A percentile compares a stretch with the other conserved stretches of the same genome.
phyloP scores from a whole-genome alignment of 2,888 invertebrate genomes.

The Emmelina monodactyla region DNA sequence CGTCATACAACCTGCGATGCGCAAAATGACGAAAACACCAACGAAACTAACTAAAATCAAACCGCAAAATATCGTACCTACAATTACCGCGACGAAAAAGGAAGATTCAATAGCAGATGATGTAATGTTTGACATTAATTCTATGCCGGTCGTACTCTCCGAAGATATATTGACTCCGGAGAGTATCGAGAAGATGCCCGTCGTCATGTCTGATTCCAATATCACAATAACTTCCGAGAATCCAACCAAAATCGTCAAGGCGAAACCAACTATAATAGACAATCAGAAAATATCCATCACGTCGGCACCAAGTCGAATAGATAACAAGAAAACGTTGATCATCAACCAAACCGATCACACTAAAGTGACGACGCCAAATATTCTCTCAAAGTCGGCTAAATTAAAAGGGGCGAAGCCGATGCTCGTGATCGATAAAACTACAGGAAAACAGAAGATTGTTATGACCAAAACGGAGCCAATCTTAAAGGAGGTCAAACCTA shows the following conservation, averaged over 20 bases:
- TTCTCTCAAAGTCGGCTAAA: constrained; percentile 56
- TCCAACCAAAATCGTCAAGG: constrained; percentile 37
- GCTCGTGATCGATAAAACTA: constrained; percentile 52
- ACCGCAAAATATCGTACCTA: constrained; percentile 32
- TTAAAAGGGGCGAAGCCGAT: constrained; percentile 51
- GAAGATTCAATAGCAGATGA: constrained; percentile 32
- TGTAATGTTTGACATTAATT: constrained; percentile 73
- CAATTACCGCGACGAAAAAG: constrained; percentile 20
- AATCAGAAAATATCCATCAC: constrained; percentile 35
- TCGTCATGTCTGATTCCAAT: constrained; percentile 61
- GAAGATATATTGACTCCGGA: constrained; percentile 75
- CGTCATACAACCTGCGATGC: constrained; percentile 46
- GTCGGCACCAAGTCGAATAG: constrained; percentile 31
- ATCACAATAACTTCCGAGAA: constrained; percentile 34
- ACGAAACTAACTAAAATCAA: constrained; percentile 44
- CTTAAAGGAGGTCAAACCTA: constrained; percentile 40
- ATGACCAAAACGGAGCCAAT: constrained; percentile 44
- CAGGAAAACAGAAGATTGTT: constrained; percentile 55
- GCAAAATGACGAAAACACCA: constrained; percentile 38
- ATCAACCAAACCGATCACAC: constrained; percentile 40
- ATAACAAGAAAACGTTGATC: constrained; percentile 40
- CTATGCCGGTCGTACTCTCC: constrained; percentile 78
- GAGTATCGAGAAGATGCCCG: constrained; percentile 73
- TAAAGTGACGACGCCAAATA: constrained; percentile 53
- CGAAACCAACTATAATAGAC: constrained; percentile 31